Percentiles rank a stretch among this genome's conserved stretches.
These are phyloP conservation scores for Bombylius discolor DNA, from an alignment of 2,888 invertebrate species.

Conservation along the genomic window DNA sequence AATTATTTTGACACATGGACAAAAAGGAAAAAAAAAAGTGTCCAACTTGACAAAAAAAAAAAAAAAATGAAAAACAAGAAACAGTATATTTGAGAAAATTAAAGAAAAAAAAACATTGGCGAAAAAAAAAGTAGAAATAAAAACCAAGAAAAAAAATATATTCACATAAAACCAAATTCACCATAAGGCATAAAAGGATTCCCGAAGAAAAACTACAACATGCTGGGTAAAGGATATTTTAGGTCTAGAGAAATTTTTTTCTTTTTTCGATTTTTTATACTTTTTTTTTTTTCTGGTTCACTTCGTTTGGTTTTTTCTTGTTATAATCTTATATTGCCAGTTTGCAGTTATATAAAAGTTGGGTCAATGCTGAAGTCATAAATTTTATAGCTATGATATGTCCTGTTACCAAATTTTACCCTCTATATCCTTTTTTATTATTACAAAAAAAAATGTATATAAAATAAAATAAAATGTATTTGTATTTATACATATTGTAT, in stretches of 20 bases:
- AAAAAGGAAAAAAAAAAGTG: too few species aligned
- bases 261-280: not conserved
- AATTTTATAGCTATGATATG: slow-evolving; percentile 7
- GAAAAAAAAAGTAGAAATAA: too few species aligned
- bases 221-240: not conserved
- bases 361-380: slow-evolving; percentile 6
- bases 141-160: too few species aligned
- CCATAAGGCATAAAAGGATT: not conserved
- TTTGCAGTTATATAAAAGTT: slow-evolving; percentile 1
- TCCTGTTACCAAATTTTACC: not conserved
- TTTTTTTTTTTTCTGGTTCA: too few species aligned
- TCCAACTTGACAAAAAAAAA: too few species aligned
- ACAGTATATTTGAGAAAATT: too few species aligned
- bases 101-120: too few species aligned
- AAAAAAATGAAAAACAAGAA: too few species aligned
- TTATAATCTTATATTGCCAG: not conserved
- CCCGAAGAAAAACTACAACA: not conserved
- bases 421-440: not conserved
- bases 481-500: too few species aligned
- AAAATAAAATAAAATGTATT: too few species aligned
- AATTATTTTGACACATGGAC: too few species aligned
- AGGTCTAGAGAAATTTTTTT: not conserved
- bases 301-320: not conserved
- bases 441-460: too few species aligned
- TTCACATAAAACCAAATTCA: not conserved